Base-by-base conservation (phyloP, 2,797 vertebrate genomes). In the Novumbra hubbsi region DNA sequence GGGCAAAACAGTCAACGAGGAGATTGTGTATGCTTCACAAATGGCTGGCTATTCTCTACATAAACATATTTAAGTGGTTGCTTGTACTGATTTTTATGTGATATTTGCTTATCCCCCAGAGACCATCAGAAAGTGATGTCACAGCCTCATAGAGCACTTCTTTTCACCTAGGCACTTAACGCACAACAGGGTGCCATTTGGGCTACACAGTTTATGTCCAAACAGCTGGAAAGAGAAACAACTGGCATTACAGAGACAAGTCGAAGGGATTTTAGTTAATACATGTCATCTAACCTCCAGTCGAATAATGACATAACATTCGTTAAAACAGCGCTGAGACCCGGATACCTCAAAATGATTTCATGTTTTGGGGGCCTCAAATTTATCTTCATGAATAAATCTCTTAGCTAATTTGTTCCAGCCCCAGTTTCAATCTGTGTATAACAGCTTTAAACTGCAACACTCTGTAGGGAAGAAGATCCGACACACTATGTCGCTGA, bases 201-300 rank as follows among this genome's bases (percentile, higher is more conserved):
- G 52, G 52, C 16, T 55, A 9, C 8, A 55, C n/a, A 1, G 0
- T 55, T 8, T n/a, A 17, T 50, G 15, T 50, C 16, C 49, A 38
- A 6, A 4, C 34, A 38, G 5, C 71, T 68, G 55, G 21, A 65
- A 57, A 48, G 49, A 63, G 66, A 74, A 80, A 63, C 14, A 63
- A 63, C 60, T 63, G 27, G n/a, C 24, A 16, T 12, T 63, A 28
- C 27, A n/a, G 50, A 63, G 24, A 21, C 9, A 21, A 21, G 60
- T 28, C 15, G 2, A 27, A 63, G 27, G 28, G 27, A 63, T 15
- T 24, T 63, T 76, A 41, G 75, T 66, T n/a, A n/a, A 76, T 79
- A 75, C 74, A 60, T 68, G 45, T 67, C 68, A 75, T 72, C 80
- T 73, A 75, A 76, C 69, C 69, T 77, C 60, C n/a, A 21, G 60